Evolutionary conservation across 2,797 vertebrate species (phyloP).

Genomic region (Sebastes vulpes): DNA sequence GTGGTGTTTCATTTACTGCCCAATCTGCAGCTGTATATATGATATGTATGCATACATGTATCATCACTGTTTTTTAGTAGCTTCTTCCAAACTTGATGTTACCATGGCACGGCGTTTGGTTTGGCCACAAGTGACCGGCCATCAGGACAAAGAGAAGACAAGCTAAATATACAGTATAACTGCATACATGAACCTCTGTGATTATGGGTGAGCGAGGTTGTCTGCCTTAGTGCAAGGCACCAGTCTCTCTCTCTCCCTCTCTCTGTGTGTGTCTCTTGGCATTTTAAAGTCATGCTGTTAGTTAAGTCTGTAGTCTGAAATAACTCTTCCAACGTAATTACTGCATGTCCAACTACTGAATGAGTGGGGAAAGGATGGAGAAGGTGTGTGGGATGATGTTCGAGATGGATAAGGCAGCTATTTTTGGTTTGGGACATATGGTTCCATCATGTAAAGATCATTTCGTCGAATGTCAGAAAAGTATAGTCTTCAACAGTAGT

Average conservation of each 20-base stretch:
- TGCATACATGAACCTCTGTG: constrained; percentile 61
- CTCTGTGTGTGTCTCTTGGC: constrained; percentile 30
- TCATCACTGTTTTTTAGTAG: not conserved
- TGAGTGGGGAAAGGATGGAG: not conserved
- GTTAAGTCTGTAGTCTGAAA: constrained; percentile 32
- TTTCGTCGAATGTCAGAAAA: not conserved
- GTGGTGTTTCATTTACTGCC: not conserved
- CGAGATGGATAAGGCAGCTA: not conserved
- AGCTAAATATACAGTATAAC: constrained; percentile 72
- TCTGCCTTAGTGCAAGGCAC: constrained; percentile 22
- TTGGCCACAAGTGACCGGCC: constrained; percentile 27
- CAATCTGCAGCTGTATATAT: not conserved
- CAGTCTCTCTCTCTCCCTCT: not conserved
- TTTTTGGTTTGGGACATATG: not conserved
- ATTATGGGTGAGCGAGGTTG: constrained; percentile 67
- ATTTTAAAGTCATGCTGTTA: constrained; percentile 31
- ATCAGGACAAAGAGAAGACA: constrained; percentile 50
- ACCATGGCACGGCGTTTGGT: not conserved
- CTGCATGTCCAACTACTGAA: not conserved
- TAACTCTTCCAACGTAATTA: constrained; percentile 32
- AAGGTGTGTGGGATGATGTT: constrained; percentile 2
- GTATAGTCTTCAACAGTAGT: not conserved
- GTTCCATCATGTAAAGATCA: not conserved
- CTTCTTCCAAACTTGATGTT: not conserved
- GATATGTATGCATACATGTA: not conserved